These are phyloP conservation scores for Hyphantria cunea DNA, from an alignment of 1,140 invertebrate species.

Conservation along the genomic window DNA sequence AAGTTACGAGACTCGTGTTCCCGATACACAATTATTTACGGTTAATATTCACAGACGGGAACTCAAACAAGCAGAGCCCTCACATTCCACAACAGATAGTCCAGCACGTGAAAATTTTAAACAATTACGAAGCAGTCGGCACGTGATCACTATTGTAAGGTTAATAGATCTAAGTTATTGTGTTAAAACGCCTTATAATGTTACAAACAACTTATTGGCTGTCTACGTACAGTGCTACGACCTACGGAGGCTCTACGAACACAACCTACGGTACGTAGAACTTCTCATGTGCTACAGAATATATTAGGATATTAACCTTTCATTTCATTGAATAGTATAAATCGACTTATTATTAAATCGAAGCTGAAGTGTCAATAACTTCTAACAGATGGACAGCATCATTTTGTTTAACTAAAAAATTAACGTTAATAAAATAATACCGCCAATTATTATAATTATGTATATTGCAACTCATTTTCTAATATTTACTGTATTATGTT, in stretches of 20 bases:
- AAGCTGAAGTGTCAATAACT: no score
- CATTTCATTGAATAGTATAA: no score
- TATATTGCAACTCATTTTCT: no score
- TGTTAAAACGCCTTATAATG: background rate
- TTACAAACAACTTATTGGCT: background rate
- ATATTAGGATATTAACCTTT: no score
- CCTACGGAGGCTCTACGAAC: constrained; percentile 16
- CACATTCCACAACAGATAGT: background rate
- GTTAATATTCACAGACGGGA: background rate
- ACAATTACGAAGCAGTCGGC: background rate
- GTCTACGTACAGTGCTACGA: constrained; percentile 9
- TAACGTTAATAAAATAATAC: no score
- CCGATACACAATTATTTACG: background rate
- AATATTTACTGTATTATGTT: no score
- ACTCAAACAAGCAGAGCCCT: background rate
- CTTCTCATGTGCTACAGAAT: background rate
- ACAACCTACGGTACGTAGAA: constrained; percentile 4
- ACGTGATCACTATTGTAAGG: constrained; percentile 1
- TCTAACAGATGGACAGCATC: no score
- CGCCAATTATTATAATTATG: no score
- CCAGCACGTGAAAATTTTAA: background rate
- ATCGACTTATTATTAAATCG: no score
- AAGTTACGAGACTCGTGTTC: background rate
- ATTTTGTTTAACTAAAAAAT: no score
- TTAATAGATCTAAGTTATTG: background rate